A percentile compares a stretch with the other conserved stretches of the same genome.
phyloP scores from a whole-genome alignment of 2,113 vertebrate genomes.

The Mohoua ochrocephala region DNA sequence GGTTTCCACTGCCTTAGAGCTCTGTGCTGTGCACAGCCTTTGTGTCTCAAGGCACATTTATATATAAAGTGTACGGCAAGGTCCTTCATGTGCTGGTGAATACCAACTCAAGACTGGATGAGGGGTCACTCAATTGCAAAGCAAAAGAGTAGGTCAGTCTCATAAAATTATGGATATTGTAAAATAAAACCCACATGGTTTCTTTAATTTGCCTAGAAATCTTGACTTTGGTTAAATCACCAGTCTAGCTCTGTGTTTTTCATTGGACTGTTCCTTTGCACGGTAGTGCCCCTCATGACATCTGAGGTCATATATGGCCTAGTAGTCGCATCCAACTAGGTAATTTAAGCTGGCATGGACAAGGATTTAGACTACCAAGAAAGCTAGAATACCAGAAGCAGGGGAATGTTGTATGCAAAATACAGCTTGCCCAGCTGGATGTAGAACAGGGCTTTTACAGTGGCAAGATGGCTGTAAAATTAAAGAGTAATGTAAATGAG shows the following conservation, averaged over 20 bases:
- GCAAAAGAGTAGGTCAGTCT: background rate
- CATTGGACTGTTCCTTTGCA: background rate
- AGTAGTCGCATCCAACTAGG: rapidly evolving
- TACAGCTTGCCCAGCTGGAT: background rate
- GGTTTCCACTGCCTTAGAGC: background rate
- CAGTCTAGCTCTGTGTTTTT: background rate
- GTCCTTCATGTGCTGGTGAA: background rate
- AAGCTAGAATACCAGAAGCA: background rate
- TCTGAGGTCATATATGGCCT: background rate
- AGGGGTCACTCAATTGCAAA: background rate
- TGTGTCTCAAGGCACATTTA: background rate
- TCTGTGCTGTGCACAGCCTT: background rate
- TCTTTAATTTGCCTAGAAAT: background rate
- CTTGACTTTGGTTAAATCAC: background rate
- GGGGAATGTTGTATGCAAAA: background rate
- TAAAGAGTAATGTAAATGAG: background rate
- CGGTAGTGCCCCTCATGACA: background rate
- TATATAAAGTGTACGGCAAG: background rate
- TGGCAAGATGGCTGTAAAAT: background rate
- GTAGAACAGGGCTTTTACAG: background rate
- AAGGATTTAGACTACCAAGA: background rate
- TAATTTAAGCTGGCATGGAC: background rate
- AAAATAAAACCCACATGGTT: background rate
- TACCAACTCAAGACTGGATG: background rate
- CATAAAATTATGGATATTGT: background rate